phyloP scores from a whole-genome alignment of 2,888 invertebrate species.

The Corythucha ciliata region DNA sequence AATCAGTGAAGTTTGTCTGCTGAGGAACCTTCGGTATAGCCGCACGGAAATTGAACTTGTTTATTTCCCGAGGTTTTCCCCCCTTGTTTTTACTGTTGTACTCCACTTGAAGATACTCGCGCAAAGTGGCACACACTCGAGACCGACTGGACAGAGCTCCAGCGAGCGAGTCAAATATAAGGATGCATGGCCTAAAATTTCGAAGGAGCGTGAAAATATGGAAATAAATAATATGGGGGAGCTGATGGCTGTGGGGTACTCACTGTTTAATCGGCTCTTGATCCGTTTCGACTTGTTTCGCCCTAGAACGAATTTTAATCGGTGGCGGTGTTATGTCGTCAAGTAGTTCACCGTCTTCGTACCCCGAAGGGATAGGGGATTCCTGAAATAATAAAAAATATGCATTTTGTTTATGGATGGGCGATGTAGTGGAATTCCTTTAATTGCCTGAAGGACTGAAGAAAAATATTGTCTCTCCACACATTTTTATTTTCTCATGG shows the following conservation, averaged over 20 bases:
- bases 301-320: slow-evolving; percentile 11
- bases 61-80: slow-evolving; percentile 53
- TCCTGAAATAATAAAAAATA: slow-evolving; percentile 3
- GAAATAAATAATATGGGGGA: not conserved
- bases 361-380: slow-evolving; percentile 9
- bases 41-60: slow-evolving; percentile 76
- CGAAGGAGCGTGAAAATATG: too few species aligned
- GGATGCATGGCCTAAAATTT: slow-evolving; percentile 87
- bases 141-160: slow-evolving; percentile 66
- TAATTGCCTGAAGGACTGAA: not conserved
- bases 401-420: too few species aligned
- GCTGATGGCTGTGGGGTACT: slow-evolving; percentile 38
- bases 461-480: not conserved
- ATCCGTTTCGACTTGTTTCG: slow-evolving; percentile 31
- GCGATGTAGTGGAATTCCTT: not conserved
- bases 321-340: slow-evolving; percentile 26
- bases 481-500: too few species aligned
- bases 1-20: slow-evolving; percentile 94
- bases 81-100: slow-evolving; percentile 57
- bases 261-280: slow-evolving; percentile 57
- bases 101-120: slow-evolving; percentile 86
- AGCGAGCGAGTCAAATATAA: slow-evolving; percentile 90
- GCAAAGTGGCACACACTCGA: slow-evolving; percentile 75
- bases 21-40: slow-evolving; percentile 89
- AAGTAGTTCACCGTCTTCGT: slow-evolving; percentile 25